Conservation (phyloP, 1,140 invertebrate genomes). For the Chrysomallon squamiferum region DNA sequence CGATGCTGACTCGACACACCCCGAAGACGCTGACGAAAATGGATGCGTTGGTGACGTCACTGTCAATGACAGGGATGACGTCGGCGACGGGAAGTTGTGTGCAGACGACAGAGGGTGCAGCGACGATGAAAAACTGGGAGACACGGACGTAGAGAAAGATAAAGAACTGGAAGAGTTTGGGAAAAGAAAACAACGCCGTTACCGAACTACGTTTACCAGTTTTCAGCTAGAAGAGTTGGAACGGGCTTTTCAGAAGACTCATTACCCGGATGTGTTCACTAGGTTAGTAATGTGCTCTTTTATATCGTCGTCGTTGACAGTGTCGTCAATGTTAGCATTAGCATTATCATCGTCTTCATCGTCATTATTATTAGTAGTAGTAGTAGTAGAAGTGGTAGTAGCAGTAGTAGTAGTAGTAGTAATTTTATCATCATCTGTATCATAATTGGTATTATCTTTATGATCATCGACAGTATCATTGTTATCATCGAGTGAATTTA, state of each 20-base stretch:
- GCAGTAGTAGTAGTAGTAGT: background rate
- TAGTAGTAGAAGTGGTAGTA: background rate
- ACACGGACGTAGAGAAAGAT: slow-evolving; percentile 16
- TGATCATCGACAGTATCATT: too few relatives aligned
- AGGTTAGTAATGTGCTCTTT: background rate
- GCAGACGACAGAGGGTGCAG: slow-evolving; percentile 1
- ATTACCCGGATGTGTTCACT: slow-evolving; percentile 57
- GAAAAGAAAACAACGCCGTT: slow-evolving; percentile 49
- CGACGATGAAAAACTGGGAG: slow-evolving; percentile 5
- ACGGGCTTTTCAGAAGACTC: slow-evolving; percentile 56
- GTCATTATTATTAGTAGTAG: slow-evolving; percentile 6
- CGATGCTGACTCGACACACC: too few relatives aligned
- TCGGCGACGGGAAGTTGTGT: background rate
- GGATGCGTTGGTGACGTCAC: background rate
- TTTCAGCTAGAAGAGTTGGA: slow-evolving; percentile 58
- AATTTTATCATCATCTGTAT: background rate
- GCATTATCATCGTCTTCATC: too few relatives aligned
- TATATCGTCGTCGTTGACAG: too few relatives aligned
- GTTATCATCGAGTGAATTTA: too few relatives aligned
- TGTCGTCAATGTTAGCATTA: too few relatives aligned
- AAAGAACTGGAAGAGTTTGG: slow-evolving; percentile 39
- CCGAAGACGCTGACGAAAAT: background rate
- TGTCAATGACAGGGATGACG: background rate
- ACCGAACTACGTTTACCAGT: slow-evolving; percentile 59
- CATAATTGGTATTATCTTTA: too few relatives aligned